A percentile compares a stretch with the other conserved stretches of the same genome.
Conservation (phyloP, 2,888 invertebrate species). For the Polia nebulosa region DNA sequence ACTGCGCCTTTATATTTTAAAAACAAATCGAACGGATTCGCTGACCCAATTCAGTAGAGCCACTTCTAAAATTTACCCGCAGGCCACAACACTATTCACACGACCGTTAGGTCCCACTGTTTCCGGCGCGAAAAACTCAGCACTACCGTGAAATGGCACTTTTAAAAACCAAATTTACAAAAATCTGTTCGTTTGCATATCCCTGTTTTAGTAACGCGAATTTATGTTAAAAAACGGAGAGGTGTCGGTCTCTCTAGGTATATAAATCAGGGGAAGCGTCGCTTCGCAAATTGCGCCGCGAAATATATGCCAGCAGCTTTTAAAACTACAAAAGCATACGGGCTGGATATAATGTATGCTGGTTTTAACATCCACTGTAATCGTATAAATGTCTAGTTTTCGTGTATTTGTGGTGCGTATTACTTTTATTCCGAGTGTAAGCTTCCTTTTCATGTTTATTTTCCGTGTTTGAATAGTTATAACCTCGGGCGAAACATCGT, state of each 20-base stretch:
- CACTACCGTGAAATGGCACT: constrained; percentile 25
- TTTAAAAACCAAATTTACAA: constrained; percentile 54
- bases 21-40: not conserved
- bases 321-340: constrained; percentile 55
- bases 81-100: constrained; percentile 12
- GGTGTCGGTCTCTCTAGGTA: constrained; percentile 47
- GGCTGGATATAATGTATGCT: constrained; percentile 46
- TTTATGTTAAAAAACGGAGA: constrained; percentile 57
- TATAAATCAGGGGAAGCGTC: constrained; percentile 55
- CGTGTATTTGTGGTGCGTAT: constrained; percentile 25
- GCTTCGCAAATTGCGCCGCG: constrained; percentile 55
- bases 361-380: constrained; percentile 42
- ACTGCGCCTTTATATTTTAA: not conserved
- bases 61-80: not conserved
- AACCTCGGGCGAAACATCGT: not conserved
- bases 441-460: not conserved
- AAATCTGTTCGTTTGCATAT: constrained; percentile 50
- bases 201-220: constrained; percentile 55
- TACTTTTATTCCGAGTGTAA: constrained; percentile 3
- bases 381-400: constrained; percentile 46
- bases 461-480: not conserved
- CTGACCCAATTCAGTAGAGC: constrained; percentile 16
- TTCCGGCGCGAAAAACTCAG: constrained; percentile 11
- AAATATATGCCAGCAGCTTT: constrained; percentile 58
- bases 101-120: not conserved